phyloP scores from a whole-genome alignment of 1,140 invertebrate genomes.

The Drosophila pseudoananassae region DNA sequence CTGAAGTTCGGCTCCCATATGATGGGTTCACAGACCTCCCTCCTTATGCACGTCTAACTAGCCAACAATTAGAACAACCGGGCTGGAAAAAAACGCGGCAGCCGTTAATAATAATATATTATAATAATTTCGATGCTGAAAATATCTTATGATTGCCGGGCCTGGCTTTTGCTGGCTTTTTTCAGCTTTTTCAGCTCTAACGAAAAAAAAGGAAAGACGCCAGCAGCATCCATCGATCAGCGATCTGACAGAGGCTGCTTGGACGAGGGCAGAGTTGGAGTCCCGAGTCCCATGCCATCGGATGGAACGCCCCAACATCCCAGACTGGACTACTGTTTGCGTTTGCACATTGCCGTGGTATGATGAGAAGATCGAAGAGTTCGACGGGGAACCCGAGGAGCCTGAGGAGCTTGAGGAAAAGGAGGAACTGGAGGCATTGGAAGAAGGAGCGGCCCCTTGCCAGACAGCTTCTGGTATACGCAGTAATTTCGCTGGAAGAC shows the following conservation, averaged over 20 bases:
- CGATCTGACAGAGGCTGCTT: constrained; percentile 33
- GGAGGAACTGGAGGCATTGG: not conserved
- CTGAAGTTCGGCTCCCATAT: not conserved
- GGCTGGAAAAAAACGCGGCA: constrained; percentile 56
- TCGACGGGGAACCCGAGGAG: not conserved
- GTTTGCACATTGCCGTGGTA: constrained; percentile 10
- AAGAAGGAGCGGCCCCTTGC: constrained; percentile 52
- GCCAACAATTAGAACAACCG: constrained; percentile 36
- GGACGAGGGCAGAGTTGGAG: constrained; percentile 24
- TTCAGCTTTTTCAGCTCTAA: constrained; percentile 56
- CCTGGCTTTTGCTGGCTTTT: constrained; percentile 8
- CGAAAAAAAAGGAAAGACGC: constrained; percentile 45
- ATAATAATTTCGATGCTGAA: constrained; percentile 84
- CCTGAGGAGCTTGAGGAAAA: not conserved
- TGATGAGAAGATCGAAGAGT: not conserved
- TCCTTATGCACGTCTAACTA: constrained; percentile 33
- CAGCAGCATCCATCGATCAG: constrained; percentile 71
- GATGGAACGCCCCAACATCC: constrained; percentile 67
- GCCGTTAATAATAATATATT: constrained; percentile 83
- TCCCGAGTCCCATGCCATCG: constrained; percentile 37
- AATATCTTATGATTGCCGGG: constrained; percentile 76
- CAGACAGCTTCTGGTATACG: constrained; percentile 84
- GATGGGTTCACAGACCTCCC: constrained; percentile 52
- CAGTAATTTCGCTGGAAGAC: constrained; percentile 79
- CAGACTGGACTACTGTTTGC: constrained; percentile 46